phyloP scores from a whole-genome alignment of 2,797 vertebrate species.

The Sebastes trivittatus region DNA sequence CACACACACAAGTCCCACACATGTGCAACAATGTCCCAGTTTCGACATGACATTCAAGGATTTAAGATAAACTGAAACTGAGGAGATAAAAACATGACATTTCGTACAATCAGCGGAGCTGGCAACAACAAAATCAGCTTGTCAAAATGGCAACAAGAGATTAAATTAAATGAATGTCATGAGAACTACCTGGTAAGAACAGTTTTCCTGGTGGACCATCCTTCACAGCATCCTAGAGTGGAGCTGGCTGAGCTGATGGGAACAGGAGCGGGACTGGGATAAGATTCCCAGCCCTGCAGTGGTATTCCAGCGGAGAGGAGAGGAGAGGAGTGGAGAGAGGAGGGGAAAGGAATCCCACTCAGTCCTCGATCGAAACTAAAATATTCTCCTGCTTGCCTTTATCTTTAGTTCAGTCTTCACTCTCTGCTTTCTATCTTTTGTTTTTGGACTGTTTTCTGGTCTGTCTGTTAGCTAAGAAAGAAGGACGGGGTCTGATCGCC shows the following conservation, averaged over 20 bases:
- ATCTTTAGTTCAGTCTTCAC: constrained; percentile 15
- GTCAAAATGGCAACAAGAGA: neutral
- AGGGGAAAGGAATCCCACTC: constrained; percentile 65
- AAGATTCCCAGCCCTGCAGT: constrained; percentile 73
- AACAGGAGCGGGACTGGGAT: constrained; percentile 60
- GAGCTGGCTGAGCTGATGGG: constrained; percentile 49
- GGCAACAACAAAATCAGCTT: neutral
- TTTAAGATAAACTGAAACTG: neutral
- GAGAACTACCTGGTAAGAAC: constrained; percentile 90
- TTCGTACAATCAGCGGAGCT: neutral
- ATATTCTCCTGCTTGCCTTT: constrained; percentile 11
- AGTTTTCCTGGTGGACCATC: constrained; percentile 98
- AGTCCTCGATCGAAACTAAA: constrained; percentile 73
- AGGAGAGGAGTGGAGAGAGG: neutral
- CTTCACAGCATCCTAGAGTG: constrained; percentile 91
- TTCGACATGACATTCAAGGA: constrained; percentile 3
- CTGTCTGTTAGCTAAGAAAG: constrained; percentile 64
- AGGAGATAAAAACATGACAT: constrained; percentile 1
- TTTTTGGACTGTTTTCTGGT: constrained; percentile 42
- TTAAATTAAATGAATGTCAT: neutral
- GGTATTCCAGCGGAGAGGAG: constrained; percentile 65
- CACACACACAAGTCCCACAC: constrained; percentile 12
- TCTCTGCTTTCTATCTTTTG: constrained; percentile 13
- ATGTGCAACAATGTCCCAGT: constrained; percentile 10
- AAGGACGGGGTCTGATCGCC: constrained; percentile 70